Percentiles rank a stretch among this genome's conserved stretches.
phyloP scores from a whole-genome alignment of 2,888 invertebrate genomes.

The Ecliptopera silaceata region DNA sequence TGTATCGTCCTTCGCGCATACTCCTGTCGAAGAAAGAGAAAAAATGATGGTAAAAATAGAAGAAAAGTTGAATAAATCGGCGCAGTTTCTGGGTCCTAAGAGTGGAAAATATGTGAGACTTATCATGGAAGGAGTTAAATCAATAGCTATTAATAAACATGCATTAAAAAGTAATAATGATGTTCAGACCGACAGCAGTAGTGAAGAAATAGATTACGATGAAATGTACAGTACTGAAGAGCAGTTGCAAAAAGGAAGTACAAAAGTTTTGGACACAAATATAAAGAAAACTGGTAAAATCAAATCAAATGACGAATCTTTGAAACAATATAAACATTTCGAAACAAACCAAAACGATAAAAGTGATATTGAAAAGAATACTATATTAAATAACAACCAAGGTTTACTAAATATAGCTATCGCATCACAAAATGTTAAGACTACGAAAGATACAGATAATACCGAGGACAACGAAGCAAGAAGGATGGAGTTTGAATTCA shows the following conservation, averaged over 20 bases:
- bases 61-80: conserved; percentile 46
- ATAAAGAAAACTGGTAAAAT: conserved; percentile 46
- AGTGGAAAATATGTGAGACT: conserved; percentile 52
- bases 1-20: conserved; percentile 37
- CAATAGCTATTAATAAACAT: conserved; percentile 35
- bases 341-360: conserved; percentile 43
- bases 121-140: conserved; percentile 59
- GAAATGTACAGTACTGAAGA: background rate
- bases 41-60: conserved; percentile 44
- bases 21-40: conserved; percentile 36
- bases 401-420: background rate
- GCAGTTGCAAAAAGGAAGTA: conserved; percentile 14
- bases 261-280: conserved; percentile 24
- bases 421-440: background rate
- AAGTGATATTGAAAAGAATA: conserved; percentile 28
- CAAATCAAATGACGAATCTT: conserved; percentile 40
- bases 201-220: background rate
- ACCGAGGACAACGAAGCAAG: conserved; percentile 24
- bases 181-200: background rate
- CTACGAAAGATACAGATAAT: conserved; percentile 6
- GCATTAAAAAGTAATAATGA: background rate
- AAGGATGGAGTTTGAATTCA: conserved; percentile 29
- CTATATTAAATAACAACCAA: conserved; percentile 11
- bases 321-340: conserved; percentile 38
- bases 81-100: conserved; percentile 43